Evolutionary conservation across 2,888 invertebrate genomes (phyloP), one percentile per base, ranked within the genome.

Genomic region (Archips crataeganus): DNA sequence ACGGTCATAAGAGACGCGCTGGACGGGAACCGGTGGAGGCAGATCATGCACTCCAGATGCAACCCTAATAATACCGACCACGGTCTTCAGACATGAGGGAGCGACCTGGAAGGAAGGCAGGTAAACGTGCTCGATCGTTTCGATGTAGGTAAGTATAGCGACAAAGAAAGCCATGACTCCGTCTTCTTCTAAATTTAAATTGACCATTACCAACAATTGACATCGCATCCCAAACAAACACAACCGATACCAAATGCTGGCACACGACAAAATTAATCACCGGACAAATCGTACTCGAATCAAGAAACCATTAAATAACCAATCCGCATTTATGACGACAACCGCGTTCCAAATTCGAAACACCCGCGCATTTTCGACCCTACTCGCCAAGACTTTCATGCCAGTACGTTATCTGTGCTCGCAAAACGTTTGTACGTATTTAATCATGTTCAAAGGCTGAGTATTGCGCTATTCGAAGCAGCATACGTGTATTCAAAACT

Each of bases 281-380:
- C 85, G 85, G 84, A 87, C 87, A 90, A 91, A 90, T 87, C 88
- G 86, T 82, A 82, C 80, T 77, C 79, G 82, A 90, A 89, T 89
- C 90, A 90, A 87, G 93, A 93, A 93, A 93, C 93, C 93, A 93
- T 93, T 91, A 90, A 93, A 93, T 92, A 92, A 93, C 92, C 91
- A 91, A 92, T 92, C 90, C 87, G 84, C 85, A 87, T 88, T 87
- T 82, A 82, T 85, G 80, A 78, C 63, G 73, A 51, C 59, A 42
- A 70, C 74, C 80, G 65, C 79, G 77, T 78, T 78, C 77, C 76
- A 76, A 78, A 70, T 34, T 2, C 54, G 59, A 66, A 78, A 45
- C 45, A 42, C 49, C 73, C 69, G 71, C 75, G 70, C 77, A 77
- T 69, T 76, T 67, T 61, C 76, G 74, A 79, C 81, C 75, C 77